Evolutionary conservation across 2,797 vertebrate species (phyloP), one percentile per base, ranked within the genome.

Genomic region (Gallinago solitaria): DNA sequence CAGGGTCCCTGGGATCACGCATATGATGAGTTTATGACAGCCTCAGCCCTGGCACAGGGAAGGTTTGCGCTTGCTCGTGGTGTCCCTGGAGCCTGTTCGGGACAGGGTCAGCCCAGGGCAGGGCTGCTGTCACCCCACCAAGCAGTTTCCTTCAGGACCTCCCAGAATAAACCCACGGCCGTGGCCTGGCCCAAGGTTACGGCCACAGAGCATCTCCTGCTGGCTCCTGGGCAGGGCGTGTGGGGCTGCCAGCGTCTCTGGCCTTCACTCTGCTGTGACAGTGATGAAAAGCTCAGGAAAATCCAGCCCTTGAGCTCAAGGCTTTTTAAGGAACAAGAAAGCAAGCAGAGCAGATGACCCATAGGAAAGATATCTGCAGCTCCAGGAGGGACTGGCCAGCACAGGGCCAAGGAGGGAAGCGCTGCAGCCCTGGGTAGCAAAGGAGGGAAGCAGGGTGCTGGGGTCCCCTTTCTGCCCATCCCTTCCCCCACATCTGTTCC

Each of bases 281-380:
- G 33, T 1, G 64, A 47, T 30, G 61, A 73, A 61, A 78, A 59
- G 12, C 24, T 47, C 74, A 51, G 81, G 87, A 75, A 84, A 68
- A 57, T 3, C 5, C 59, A 68, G 65, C 60, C 71, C 57, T 12
- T 61, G 15, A 64, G 71, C 41, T 57, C 65, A 30, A 86, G 67
- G 84, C 90, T 94, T 96, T 95, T 93, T 92, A 95, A 95, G 91
- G 92, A 77, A 95, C 53, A 69, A 43, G n/a, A 84, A 28, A 23
- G 57, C 0, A 4, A 76, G 47, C 1, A 0, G 53, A 18, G 51
- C 0, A 3, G 9, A 23, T 48, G 82, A 84, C 33, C 91, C 77
- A 51, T 1, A 28, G 51, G n/a, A 84, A 79, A 79, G 84, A 45
- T 24, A 48, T 5, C 33, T 9, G 14, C 43, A 53, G 76, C 53